Evolutionary conservation across 2,888 invertebrate genomes (phyloP).

Genomic region (Epinotia ramella): DNA sequence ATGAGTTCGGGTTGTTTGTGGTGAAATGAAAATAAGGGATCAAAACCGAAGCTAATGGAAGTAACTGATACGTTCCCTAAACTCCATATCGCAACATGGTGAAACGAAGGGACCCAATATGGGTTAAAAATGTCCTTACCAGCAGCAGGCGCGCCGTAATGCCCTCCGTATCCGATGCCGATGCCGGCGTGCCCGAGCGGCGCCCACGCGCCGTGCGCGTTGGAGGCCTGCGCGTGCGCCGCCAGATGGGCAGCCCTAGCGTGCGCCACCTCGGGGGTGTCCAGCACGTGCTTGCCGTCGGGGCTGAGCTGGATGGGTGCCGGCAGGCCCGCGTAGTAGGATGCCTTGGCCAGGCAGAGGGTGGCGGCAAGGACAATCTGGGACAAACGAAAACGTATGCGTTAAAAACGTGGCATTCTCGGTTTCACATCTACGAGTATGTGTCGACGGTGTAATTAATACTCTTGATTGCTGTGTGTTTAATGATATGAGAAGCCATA

Average conservation of each 20-base stretch:
- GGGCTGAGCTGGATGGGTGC: constrained; percentile 78
- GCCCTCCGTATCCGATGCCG: constrained; percentile 63
- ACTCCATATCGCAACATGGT: too few species aligned
- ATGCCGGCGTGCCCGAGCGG: constrained; percentile 66
- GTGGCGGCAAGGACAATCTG: constrained; percentile 81
- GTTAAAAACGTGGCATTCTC: too few species aligned
- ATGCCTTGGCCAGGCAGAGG: constrained; percentile 82
- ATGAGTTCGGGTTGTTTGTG: background rate
- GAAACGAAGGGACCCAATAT: too few species aligned
- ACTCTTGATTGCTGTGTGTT: too few species aligned
- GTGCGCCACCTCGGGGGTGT: constrained; percentile 84
- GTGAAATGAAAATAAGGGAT: too few species aligned
- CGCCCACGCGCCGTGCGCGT: constrained; percentile 80
- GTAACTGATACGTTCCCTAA: too few species aligned
- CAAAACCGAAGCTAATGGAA: too few species aligned
- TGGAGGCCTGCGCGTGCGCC: constrained; percentile 79
- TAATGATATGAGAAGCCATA: too few species aligned
- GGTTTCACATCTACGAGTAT: too few species aligned
- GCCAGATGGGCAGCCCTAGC: constrained; percentile 80
- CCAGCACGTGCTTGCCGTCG: constrained; percentile 83
- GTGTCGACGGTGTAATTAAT: too few species aligned
- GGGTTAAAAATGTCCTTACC: constrained; percentile 57
- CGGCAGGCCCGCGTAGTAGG: constrained; percentile 81
- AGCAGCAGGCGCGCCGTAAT: constrained; percentile 80
- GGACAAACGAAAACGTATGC: constrained; percentile 40